Evolutionary conservation across 2,113 vertebrate species (phyloP).

Genomic region (Thunnus maccoyii): DNA sequence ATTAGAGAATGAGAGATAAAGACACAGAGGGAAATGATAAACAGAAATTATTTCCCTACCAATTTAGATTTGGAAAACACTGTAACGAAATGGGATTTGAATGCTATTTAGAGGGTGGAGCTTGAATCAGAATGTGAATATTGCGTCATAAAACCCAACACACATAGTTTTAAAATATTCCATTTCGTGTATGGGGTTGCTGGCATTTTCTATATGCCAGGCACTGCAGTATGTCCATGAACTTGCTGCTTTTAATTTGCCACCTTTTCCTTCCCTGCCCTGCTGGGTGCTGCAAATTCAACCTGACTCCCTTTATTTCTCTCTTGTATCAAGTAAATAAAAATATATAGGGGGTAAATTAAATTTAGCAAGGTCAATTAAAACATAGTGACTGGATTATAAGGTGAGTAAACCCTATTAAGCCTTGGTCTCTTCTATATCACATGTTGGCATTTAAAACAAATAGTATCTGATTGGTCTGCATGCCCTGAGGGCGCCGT

Average conservation of each 20-base stretch:
- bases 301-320: constrained; percentile 34
- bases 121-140: background rate
- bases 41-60: constrained; percentile 38
- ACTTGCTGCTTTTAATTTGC: constrained; percentile 4
- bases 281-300: background rate
- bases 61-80: constrained; percentile 42
- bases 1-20: constrained; percentile 63
- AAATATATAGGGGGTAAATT: constrained; percentile 10
- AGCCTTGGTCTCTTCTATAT: constrained; percentile 18
- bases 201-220: constrained; percentile 11
- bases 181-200: constrained; percentile 1
- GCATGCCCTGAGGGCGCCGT: constrained; percentile 22
- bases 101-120: constrained; percentile 18
- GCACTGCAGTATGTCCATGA: background rate
- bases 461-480: constrained; percentile 48
- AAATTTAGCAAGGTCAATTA: constrained; percentile 31
- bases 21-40: constrained; percentile 39
- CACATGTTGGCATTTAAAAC: constrained; percentile 54
- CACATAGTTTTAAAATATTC: constrained; percentile 6
- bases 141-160: background rate
- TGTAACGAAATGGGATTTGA: background rate
- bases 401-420: constrained; percentile 33
- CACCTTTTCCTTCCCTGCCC: background rate
- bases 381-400: constrained; percentile 33
- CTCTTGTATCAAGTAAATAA: constrained; percentile 7